Percentiles rank a stretch among this genome's conserved stretches.
Conservation (phyloP, 23 tunicate species). For the Phallusia fumigata region DNA sequence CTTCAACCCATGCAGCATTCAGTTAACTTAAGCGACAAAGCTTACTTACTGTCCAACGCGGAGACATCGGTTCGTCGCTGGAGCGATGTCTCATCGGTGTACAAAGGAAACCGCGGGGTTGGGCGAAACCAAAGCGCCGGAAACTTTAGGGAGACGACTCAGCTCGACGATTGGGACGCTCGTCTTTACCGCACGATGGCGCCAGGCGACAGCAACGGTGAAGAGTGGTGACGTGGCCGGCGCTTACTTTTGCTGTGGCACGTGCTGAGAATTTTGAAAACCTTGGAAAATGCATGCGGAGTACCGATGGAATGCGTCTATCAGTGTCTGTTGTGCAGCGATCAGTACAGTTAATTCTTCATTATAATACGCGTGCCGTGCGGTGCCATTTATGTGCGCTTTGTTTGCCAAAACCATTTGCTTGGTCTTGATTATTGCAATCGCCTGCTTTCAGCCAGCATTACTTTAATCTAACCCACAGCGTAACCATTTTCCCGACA, state of each 20-base stretch:
- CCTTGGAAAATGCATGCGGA: neutral
- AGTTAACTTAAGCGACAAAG: neutral
- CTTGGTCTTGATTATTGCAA: slow-evolving; percentile 8
- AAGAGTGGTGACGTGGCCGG: neutral
- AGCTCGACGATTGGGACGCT: neutral
- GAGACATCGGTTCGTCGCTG: neutral
- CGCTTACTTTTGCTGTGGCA: neutral
- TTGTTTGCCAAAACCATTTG: neutral
- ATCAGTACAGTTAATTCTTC: neutral
- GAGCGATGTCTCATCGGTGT: neutral
- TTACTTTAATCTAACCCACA: neutral
- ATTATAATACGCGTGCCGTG: neutral
- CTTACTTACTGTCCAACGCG: neutral
- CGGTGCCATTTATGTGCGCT: neutral
- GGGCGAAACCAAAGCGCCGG: neutral
- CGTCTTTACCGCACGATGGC: neutral
- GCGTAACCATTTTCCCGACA: neutral
- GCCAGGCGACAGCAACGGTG: neutral
- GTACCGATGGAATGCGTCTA: neutral
- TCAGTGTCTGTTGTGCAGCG: neutral
- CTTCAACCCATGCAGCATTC: neutral
- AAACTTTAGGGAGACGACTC: neutral
- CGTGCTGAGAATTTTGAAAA: neutral
- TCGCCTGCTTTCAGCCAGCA: neutral
- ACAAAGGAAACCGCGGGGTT: neutral